Evolutionary conservation across 1,140 invertebrate genomes (phyloP).

Genomic region (Uloborus diversus): DNA sequence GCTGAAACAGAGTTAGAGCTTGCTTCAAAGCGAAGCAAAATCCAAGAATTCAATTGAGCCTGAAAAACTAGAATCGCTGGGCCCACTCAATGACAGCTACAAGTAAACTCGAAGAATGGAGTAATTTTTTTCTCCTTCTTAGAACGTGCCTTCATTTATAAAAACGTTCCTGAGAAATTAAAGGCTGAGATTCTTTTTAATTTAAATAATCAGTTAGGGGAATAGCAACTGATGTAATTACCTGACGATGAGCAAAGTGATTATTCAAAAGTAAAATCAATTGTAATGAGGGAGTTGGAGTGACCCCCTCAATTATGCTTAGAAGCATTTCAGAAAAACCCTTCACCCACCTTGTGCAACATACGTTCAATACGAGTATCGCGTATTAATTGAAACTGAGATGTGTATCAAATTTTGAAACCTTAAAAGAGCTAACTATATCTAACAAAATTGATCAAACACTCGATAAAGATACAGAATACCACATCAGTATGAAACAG

Average conservation of each 20-base stretch:
- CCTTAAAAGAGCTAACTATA: background rate
- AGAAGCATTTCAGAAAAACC: background rate
- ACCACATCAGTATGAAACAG: background rate
- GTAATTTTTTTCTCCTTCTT: background rate
- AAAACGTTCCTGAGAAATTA: conserved; percentile 3
- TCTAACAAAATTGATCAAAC: background rate
- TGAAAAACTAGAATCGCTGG: background rate
- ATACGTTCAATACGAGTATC: background rate
- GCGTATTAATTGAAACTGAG: conserved; percentile 8
- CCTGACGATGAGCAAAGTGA: conserved; percentile 6
- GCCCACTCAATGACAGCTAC: background rate
- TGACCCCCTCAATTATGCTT: background rate
- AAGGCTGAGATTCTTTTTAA: conserved; percentile 15
- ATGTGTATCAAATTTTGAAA: background rate
- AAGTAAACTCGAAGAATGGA: background rate
- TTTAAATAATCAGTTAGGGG: background rate
- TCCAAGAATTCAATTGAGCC: no score
- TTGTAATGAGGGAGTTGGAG: background rate
- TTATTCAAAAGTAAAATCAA: conserved; percentile 5
- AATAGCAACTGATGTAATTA: background rate
- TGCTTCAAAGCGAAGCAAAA: no score
- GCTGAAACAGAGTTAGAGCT: no score
- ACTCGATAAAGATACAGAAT: conserved; percentile 3
- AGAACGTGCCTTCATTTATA: background rate
- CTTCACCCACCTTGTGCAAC: background rate